Evolutionary conservation across 2,888 invertebrate species (phyloP), one percentile per base, ranked within the genome.

Genomic region (Bibio marci): DNA sequence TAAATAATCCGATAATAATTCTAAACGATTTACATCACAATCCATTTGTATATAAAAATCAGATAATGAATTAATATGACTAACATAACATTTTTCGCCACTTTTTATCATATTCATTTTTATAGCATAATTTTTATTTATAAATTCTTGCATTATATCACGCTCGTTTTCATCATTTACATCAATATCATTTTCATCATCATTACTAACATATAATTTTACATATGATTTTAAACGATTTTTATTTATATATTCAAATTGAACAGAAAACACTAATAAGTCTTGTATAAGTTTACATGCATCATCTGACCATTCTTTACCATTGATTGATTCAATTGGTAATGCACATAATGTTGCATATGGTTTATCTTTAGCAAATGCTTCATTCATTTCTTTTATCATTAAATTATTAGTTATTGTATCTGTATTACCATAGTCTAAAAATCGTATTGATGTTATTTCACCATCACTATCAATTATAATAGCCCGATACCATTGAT

Each of bases 401-500:
- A 69, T 59, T 0, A 64, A 67, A 17, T 67, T 65, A 44, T 76
- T 78, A 34, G 74, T 70, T 1, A 81, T 64, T 1, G 79, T 73
- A 48, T 83, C 82, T 0, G 80, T 80, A 50, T 81, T 82, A 10
- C 83, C 83, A 49, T 73, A 82, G 53, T 85, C 85, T 12, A 81
- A 70, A 49, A 82, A 83, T 26, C 80, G 70, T 2, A 83, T 73
- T 0, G 80, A 80, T 10, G 76, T 80, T 30, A 81, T 75, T 45
- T 82, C 81, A 6, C 71, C 63, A 47, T 77, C 76, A 0, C 79
- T 71, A 53, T 86, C 87, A 30, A 91, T 70, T 8, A 95, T 78
- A 53, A 76, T 76, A 0, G 91, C 94, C 41, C 95, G 71, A 58
- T 95, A 95, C 94, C 95, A 97, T 45, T 71, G 71, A 30, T 80